phyloP scores from a whole-genome alignment of 2,797 vertebrate genomes.

The Cyprinella venusta region DNA sequence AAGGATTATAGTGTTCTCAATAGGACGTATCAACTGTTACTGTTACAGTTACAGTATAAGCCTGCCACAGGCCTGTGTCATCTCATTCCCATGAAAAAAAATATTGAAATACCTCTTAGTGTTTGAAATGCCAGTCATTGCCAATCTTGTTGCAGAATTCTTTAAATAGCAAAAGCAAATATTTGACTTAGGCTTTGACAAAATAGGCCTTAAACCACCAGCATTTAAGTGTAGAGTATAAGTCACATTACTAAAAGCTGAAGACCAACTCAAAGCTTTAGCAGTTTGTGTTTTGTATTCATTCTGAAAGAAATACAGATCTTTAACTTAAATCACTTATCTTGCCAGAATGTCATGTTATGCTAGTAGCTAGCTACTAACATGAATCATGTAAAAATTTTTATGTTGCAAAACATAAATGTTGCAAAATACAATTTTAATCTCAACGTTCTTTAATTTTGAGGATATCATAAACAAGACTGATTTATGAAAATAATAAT shows the following conservation, averaged over 20 bases:
- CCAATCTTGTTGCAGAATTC: background rate
- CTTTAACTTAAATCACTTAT: background rate
- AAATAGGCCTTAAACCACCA: background rate
- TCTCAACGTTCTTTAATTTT: background rate
- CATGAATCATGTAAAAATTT: background rate
- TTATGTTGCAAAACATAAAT: background rate
- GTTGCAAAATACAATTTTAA: background rate
- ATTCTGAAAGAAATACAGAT: background rate
- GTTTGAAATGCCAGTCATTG: background rate
- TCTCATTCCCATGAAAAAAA: background rate
- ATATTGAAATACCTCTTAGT: background rate
- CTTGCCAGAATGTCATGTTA: background rate
- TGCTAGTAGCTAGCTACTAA: background rate
- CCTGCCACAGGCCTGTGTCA: background rate
- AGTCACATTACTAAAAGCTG: too few relatives aligned
- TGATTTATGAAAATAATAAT: background rate
- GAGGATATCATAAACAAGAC: background rate
- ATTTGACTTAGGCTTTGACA: background rate
- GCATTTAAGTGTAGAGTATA: background rate
- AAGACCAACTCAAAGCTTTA: background rate
- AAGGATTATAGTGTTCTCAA: background rate
- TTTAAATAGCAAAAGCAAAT: conserved; percentile 19
- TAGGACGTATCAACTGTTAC: background rate
- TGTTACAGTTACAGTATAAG: background rate
- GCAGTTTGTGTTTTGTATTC: background rate